Percentiles rank a stretch among this genome's conserved stretches.
These are phyloP conservation scores for Zonotrichia leucophrys DNA, from an alignment of 2,113 vertebrate species.

Conservation along the genomic window DNA sequence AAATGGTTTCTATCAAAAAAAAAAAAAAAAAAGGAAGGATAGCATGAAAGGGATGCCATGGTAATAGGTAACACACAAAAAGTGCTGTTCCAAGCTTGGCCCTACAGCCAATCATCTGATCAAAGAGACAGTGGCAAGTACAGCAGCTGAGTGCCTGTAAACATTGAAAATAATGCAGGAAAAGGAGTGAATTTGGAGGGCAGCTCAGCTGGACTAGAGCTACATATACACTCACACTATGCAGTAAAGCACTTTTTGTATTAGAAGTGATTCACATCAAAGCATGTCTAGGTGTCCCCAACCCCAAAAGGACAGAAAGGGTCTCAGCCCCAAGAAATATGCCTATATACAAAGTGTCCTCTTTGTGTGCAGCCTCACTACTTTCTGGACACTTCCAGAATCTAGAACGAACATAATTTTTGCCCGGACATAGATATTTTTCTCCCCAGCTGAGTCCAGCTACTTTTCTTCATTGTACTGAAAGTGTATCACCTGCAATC, in stretches of 20 bases:
- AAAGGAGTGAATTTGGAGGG: rapidly evolving
- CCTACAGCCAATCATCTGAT: too few species aligned
- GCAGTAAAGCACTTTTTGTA: background rate
- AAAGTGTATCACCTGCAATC: background rate
- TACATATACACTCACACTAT: background rate
- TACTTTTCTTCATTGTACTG: background rate
- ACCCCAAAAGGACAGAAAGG: background rate
- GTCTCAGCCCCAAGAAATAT: background rate
- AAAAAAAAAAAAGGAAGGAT: background rate
- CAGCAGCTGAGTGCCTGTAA: background rate
- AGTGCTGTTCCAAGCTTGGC: background rate
- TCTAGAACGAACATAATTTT: background rate
- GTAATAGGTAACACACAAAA: background rate
- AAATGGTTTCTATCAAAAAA: background rate
- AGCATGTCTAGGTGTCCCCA: rapidly evolving
- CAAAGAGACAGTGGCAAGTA: background rate
- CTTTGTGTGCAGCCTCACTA: background rate
- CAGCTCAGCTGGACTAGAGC: background rate
- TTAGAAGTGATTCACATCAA: background rate
- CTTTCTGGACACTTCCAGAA: background rate
- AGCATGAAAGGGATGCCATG: background rate
- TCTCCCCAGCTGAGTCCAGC: background rate
- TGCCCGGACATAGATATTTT: background rate
- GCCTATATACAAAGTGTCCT: background rate
- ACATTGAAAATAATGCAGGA: background rate